phyloP scores from a whole-genome alignment of 2,888 invertebrate species.

The Merodon equestris region DNA sequence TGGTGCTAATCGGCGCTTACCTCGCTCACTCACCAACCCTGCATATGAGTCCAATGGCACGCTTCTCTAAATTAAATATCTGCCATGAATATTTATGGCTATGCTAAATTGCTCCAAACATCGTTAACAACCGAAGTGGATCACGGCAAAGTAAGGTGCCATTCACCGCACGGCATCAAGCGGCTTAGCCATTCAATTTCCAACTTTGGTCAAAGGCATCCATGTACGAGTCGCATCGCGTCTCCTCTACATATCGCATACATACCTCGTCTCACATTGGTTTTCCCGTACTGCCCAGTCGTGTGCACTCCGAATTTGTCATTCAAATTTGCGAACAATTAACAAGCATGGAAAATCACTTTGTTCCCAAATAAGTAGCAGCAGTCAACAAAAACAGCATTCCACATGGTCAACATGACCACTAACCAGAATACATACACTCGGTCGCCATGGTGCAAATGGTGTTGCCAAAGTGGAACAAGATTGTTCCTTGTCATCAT shows the following conservation, averaged over 20 bases:
- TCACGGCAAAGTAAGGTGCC: conserved; percentile 23
- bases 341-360: conserved; percentile 18
- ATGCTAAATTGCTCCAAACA: conserved; percentile 1
- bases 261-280: neutral
- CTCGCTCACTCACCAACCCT: too few relatives aligned
- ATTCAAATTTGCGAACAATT: conserved; percentile 47
- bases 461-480: too few relatives aligned
- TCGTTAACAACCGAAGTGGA: conserved; percentile 19
- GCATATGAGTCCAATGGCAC: too few relatives aligned
- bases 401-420: conserved; percentile 51
- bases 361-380: conserved; percentile 47
- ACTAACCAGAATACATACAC: too few relatives aligned
- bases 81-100: conserved; percentile 23
- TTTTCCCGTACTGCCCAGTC: too few relatives aligned
- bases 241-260: too few relatives aligned
- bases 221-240: too few relatives aligned
- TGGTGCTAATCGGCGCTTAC: too few relatives aligned
- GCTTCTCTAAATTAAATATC: neutral
- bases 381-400: conserved; percentile 11
- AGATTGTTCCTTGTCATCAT: too few relatives aligned
- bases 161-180: neutral
- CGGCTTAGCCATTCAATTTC: conserved; percentile 19
- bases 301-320: conserved; percentile 30
- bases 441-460: too few relatives aligned
- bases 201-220: conserved; percentile 50